These are phyloP conservation scores for Lamellibrachia satsuma DNA, from an alignment of 2,888 invertebrate genomes.

Conservation along the genomic window DNA sequence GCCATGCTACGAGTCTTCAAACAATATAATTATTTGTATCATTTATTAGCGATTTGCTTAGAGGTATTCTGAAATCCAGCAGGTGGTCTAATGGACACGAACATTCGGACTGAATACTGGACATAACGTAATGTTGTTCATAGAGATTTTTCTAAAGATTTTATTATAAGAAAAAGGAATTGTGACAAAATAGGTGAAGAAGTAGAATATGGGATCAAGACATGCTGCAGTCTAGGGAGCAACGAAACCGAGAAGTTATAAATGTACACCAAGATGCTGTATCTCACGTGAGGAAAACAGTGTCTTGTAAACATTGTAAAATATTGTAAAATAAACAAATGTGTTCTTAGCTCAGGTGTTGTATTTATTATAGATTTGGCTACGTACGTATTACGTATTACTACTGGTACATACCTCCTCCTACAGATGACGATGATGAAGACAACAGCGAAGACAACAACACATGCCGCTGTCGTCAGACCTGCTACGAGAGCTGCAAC, in stretches of 20 bases:
- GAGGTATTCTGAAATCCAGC: no score
- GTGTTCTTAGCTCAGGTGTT: background rate
- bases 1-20: background rate
- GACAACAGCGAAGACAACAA: background rate
- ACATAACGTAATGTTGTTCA: no score
- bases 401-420: background rate
- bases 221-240: background rate
- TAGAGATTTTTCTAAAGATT: no score
- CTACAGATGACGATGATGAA: background rate
- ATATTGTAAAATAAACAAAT: background rate
- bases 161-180: background rate
- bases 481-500: background rate
- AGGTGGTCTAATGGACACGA: no score
- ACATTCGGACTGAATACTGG: no score
- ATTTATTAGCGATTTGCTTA: no score
- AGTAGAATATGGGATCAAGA: background rate
- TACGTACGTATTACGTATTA: background rate
- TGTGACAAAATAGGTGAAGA: background rate
- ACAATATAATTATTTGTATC: no score
- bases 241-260: no score
- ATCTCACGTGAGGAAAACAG: no score
- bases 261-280: no score
- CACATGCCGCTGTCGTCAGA: background rate
- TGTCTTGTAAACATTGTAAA: no score
- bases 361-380: background rate